phyloP scores from a whole-genome alignment of 2,113 vertebrate species.

The Epinephelus fuscoguttatus region DNA sequence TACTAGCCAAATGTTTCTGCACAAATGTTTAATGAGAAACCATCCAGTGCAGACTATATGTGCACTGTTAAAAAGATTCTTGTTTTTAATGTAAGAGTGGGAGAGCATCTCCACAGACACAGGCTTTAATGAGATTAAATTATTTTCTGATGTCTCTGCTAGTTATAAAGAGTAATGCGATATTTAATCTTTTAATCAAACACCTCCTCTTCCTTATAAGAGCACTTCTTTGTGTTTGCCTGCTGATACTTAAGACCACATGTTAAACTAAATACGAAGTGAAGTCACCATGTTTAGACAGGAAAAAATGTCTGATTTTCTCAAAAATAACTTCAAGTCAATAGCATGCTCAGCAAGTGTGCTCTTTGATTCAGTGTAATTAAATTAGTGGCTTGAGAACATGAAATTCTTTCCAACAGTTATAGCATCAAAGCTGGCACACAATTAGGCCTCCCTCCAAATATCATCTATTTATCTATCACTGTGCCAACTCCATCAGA shows the following conservation, averaged over 20 bases:
- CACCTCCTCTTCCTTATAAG: neutral
- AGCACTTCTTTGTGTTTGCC: neutral
- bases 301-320: neutral
- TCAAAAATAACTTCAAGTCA: conserved; percentile 18
- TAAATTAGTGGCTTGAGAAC: conserved; percentile 51
- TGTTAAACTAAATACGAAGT: neutral
- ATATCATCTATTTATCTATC: conserved; percentile 44
- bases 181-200: conserved; percentile 24
- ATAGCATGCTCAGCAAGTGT: conserved; percentile 2
- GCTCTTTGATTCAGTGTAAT: conserved; percentile 31
- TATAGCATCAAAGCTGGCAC: conserved; percentile 57
- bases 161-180: neutral
- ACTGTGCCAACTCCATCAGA: conserved; percentile 39
- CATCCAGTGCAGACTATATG: neutral
- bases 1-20: neutral
- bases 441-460: conserved; percentile 57
- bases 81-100: neutral
- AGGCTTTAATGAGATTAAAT: conserved; percentile 16
- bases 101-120: conserved; percentile 3
- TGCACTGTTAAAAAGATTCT: neutral
- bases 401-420: conserved; percentile 31
- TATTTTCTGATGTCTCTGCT: conserved; percentile 12
- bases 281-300: neutral
- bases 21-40: neutral
- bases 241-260: neutral